Conservation (phyloP, 2,888 invertebrate genomes). For the Polyommatus icarus region DNA sequence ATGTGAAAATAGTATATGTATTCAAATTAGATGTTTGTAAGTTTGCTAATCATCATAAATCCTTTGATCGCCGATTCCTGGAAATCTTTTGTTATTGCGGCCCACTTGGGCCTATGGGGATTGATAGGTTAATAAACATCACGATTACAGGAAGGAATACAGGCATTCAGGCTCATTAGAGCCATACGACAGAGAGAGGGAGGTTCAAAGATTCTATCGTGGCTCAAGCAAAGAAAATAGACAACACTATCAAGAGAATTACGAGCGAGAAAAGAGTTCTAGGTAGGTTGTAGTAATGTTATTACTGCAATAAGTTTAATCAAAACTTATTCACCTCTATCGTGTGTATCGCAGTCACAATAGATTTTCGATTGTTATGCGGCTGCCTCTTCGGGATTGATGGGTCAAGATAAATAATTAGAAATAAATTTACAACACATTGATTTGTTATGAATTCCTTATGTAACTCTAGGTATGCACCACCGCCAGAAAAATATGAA, state of each 20-base stretch:
- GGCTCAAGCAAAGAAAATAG: conserved; percentile 69
- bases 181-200: conserved; percentile 61
- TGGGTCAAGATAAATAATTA: too few relatives aligned
- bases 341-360: too few relatives aligned
- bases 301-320: neutral
- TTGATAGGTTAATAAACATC: neutral
- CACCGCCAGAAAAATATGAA: conserved; percentile 58
- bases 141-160: conserved; percentile 60
- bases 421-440: too few relatives aligned
- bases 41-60: neutral
- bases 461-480: conserved; percentile 54
- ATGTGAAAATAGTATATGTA: neutral
- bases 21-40: neutral
- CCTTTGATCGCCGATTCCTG: too few relatives aligned
- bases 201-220: conserved; percentile 69
- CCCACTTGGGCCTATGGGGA: too few relatives aligned
- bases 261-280: conserved; percentile 56
- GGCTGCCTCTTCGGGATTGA: too few relatives aligned
- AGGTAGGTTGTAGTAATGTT: neutral
- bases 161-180: conserved; percentile 57
- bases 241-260: conserved; percentile 55
- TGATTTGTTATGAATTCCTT: neutral
- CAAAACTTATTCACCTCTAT: too few relatives aligned
- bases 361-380: too few relatives aligned
- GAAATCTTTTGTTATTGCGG: too few relatives aligned